Evolutionary conservation across 2,797 vertebrate genomes (phyloP), one percentile per base, ranked within the genome.

Genomic region (Nyctibius grandis): DNA sequence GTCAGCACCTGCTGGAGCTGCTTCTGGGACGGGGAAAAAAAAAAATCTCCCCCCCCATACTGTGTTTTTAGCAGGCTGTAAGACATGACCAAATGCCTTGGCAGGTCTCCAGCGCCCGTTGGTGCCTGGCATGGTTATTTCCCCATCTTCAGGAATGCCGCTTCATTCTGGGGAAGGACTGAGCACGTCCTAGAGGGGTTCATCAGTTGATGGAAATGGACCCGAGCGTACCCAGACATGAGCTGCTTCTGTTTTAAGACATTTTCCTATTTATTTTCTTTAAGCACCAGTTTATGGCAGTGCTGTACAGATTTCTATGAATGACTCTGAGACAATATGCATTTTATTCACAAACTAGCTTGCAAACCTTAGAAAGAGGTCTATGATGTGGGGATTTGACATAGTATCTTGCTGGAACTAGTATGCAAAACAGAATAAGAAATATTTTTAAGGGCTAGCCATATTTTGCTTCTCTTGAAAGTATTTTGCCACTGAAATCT

Each of bases 211-310:
- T 5, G 9, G n/a, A 70, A 75, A 16, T 5, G 47, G 31, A 74
- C 34, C 15, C 3, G 15, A 63, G n/a, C 9, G 2, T 48, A 57
- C 11, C 15, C 64, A 70, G 47, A 33, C 1, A 2, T 0, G 11
- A 82, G 40, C 65, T 72, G 31, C 34, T 85, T 45, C 64, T 83
- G 17, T 40, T 42, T 33, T 11, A 48, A 59, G 45, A 15, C 29
- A 11, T 57, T 68, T 76, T 26, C 12, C 9, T 61, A 9, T 63
- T 87, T 69, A 17, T 36, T 48, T 23, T 63, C 40, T 81, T 64
- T 50, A 77, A 64, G 25, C n/a, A 60, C 5, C n/a, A 31, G 31
- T 61, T 65, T n/a, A n/a, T 20, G 29, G 53, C 57, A 81, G 57
- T 0, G 4, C 47, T 73, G 45, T 9, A 38, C 68, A 61, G 50